Base-by-base conservation (phyloP, 1,140 invertebrate genomes). In the Diachasma alloeum region DNA sequence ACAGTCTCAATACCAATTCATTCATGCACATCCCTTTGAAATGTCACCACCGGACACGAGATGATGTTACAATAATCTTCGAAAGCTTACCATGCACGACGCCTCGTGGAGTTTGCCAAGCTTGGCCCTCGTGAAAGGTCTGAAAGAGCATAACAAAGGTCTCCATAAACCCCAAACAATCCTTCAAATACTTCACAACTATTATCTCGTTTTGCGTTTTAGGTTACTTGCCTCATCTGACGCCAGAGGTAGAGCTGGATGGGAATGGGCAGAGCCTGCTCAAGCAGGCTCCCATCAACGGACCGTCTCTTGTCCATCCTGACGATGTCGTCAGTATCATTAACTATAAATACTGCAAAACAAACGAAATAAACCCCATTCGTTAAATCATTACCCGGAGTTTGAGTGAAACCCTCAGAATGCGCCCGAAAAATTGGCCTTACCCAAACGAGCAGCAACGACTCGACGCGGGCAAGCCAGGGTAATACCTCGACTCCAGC, bases 161-260 rank as follows among this genome's bases (percentile, higher is more conserved):
- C 6, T 31, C 31, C 31, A 31, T 31, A 31, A 31, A 31, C 6
- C 31, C 31, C 6, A 6, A 36, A 70, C 0, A 73, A 42, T 66
- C 42, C 72, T 76, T 37, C 1, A 73, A 24, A 59, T 31, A 36
- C 66, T 36, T 36, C 4, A 42, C 48, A 39, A 70, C 0, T n/a
- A 15, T 11, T 59, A n/a, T 19, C 17, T 59, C 17, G 8, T 22
- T 63, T 11, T 4, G 4, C 3, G 24, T 24, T 63, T 19, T 13
- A 74, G 75, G 39, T 75, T 36, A 78, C 81, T 87, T 87, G 96
- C 92, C 97, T 96, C 79, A 97, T 96, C 91, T 99, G 97, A 83
- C 96, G 93, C 98, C 98, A 99, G 77, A 99, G 93, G 91, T 99
- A 99, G 78, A 97, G 96, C 88, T 99, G 98, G 77, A 99, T 97